Base-by-base conservation (phyloP, 1,140 invertebrate genomes). In the Steinernema feltiae region DNA sequence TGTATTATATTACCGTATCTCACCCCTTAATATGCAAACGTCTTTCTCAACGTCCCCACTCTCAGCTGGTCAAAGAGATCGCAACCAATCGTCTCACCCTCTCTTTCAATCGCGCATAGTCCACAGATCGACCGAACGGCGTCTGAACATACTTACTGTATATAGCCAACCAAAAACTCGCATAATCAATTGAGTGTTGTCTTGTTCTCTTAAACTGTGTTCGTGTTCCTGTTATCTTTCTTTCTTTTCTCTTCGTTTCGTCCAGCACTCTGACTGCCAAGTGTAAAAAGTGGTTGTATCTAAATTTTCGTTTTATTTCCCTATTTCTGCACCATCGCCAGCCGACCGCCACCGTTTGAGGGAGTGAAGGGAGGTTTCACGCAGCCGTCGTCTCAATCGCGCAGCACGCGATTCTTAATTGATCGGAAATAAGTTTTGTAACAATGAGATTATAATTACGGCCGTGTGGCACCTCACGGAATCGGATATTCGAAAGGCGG, bases 241-340 rank as follows among this genome's bases (percentile, higher is more conserved):
- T 27, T 63, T 27, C 3, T 63, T 27, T 63, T 21, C 15, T 17
- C 24, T 15, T 63, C 53, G 53, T 63, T 27, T 63, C 24, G 53
- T 63, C 53, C 53, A 63, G 53, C 53, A 63, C 53, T 27, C 53
- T 63, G 12, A 63, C 53, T 63, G 53, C 53, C 53, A 63, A 63
- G 24, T 63, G 53, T 63, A 63, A 63, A 63, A 63, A 63, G 53
- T 63, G 53, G 53, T 63, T 63, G 53, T 63, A 63, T 21, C 53
- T 41, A 7, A 41, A 7, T 41, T 21, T 7, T 63, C 7, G 2
- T 12, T 27, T 3, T 15, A 63, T 21, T 63, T 63, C 24, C 53
- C 7, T 46, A 18, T 63, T 63, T 63, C 24, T 63, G 53, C 53
- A 63, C 53, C 7, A 15, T 7, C 24, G 3, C 12, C 15, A 7